These are phyloP conservation scores for Hormaphis cornu DNA, from an alignment of 1,140 invertebrate species.

Conservation along the genomic window DNA sequence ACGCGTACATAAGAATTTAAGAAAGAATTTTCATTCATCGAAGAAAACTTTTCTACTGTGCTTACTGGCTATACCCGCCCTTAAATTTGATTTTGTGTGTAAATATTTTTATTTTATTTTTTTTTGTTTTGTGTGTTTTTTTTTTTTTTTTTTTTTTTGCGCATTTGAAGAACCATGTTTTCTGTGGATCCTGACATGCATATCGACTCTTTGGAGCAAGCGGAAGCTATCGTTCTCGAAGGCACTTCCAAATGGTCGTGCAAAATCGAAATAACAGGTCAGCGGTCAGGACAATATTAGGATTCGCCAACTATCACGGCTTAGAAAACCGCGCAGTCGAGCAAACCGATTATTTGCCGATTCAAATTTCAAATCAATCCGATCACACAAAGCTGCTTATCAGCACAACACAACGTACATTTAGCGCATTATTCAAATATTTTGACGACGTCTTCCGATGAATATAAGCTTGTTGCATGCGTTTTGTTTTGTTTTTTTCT, in stretches of 20 bases:
- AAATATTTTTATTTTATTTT: constrained; percentile 33
- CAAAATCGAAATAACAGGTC: constrained; percentile 98
- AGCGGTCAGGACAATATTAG: constrained; percentile 30
- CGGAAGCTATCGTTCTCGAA: constrained; percentile 94
- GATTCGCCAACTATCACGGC: constrained; percentile 10
- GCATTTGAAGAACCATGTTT: constrained; percentile 75
- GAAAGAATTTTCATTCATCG: constrained; percentile 30
- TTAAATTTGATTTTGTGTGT: constrained; percentile 29
- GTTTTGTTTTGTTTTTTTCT: not conserved
- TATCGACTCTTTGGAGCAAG: constrained; percentile 95
- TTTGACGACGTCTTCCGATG: not conserved
- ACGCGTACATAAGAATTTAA: not conserved
- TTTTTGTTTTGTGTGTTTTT: constrained; percentile 26
- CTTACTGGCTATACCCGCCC: not conserved
- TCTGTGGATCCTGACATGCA: constrained; percentile 96
- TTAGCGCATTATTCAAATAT: not conserved
- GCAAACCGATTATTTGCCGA: not conserved
- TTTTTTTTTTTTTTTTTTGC: constrained; percentile 30
- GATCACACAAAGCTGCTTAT: not conserved
- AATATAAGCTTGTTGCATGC: not conserved
- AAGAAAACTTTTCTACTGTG: not conserved
- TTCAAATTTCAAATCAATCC: not conserved
- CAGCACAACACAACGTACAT: not conserved
- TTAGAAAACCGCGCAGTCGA: constrained; percentile 9
- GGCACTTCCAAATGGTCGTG: constrained; percentile 99